Percentiles rank a stretch among this genome's conserved stretches.
These are phyloP conservation scores for Copidosoma aretas DNA, from an alignment of 2,888 invertebrate species.

Conservation along the genomic window DNA sequence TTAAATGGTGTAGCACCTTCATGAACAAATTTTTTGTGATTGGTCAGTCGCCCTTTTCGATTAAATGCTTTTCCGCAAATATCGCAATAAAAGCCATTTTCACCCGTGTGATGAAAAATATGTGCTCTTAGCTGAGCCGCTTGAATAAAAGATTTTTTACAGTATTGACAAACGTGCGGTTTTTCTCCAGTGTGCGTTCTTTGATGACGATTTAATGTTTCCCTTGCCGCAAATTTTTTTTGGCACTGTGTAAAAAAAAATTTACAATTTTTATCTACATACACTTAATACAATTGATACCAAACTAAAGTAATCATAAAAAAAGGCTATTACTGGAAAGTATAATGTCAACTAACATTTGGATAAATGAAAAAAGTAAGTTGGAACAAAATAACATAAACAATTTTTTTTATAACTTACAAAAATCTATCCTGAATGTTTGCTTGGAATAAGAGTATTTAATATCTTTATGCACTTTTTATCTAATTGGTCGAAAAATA, in stretches of 20 bases:
- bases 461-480: conserved; percentile 10
- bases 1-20: conserved; percentile 69
- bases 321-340: neutral
- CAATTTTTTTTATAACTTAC: conserved; percentile 30
- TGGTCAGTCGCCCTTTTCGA: conserved; percentile 64
- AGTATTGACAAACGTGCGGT: conserved; percentile 69
- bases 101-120: conserved; percentile 76
- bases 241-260: conserved; percentile 69
- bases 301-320: conserved; percentile 1
- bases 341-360: neutral
- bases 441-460: conserved; percentile 53
- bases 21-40: conserved; percentile 70
- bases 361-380: conserved; percentile 13
- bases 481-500: neutral
- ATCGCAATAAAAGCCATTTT: conserved; percentile 73
- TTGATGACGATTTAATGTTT: conserved; percentile 80
- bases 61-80: conserved; percentile 66
- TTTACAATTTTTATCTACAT: conserved; percentile 3
- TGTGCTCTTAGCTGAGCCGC: conserved; percentile 81
- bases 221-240: conserved; percentile 80
- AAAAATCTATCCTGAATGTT: conserved; percentile 38
- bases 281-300: neutral
- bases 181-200: conserved; percentile 70
- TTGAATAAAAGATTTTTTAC: conserved; percentile 84
- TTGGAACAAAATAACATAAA: conserved; percentile 12